Base-by-base conservation (phyloP, 1,140 invertebrate species). In the Saccostrea glomerata region DNA sequence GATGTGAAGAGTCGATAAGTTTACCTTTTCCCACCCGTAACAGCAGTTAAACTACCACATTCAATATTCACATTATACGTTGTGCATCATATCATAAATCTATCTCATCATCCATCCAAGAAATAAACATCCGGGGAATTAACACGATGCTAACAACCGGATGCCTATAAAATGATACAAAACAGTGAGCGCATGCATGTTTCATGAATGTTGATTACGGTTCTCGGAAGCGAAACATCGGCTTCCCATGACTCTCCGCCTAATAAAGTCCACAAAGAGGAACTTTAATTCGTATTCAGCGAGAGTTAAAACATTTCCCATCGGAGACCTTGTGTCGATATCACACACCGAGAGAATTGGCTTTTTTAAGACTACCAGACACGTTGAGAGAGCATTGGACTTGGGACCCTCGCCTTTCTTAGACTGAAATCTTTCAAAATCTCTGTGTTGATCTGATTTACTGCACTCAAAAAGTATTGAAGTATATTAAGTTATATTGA, bases 81-180 rank as follows among this genome's bases (percentile, higher is more conserved):
- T 77, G 30, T 77, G 70, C 70, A 77, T 77, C 25, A 77, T 77
- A 30, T 77, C 30, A 77, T 36, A 12, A 30, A 30, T 25, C 25
- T 77, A 77, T 77, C 70, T 77, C 70, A 36, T 77, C 70, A 77
- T 77, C 60, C 70, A 36, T 36, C 23, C 70, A 77, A 30, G 70
- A 77, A 77, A 77, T 77, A 77, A 77, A 77, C 70, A 77, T 77
- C 70, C 70, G 70, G 70, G 70, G 70, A 77, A 77, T 77, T 15
- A 30, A 30, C 23, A 77, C 70, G 70, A 77, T 77, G 70, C 25
- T 77, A 77, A 77, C 70, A 77, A 77, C 70, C 70, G 70, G 70
- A 77, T 77, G 70, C 70, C 70, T 25, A 77, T 77, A 77, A 77
- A 77, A 77, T 77, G 70, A 77, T 77, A 77, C 70, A 77, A 77